A percentile compares a stretch with the other conserved stretches of the same genome.
These are phyloP conservation scores for Heteronetta atricapilla DNA, from an alignment of 2,113 vertebrate genomes.

Conservation along the genomic window DNA sequence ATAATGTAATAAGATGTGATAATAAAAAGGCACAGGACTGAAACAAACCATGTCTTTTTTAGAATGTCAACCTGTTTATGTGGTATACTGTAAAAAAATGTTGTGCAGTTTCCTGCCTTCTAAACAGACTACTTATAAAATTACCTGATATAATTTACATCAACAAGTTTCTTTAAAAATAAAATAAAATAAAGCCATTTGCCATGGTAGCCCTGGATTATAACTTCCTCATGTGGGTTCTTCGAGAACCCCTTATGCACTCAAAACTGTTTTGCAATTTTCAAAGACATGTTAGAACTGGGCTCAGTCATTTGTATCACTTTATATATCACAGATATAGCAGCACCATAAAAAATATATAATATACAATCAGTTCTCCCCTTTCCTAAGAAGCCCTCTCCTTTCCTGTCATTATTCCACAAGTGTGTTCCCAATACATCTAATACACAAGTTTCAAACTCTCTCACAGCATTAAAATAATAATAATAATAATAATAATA, in stretches of 20 bases:
- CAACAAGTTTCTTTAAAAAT: neutral
- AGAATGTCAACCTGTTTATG: neutral
- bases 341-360: neutral
- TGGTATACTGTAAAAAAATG: neutral
- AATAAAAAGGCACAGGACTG: constrained; percentile 52
- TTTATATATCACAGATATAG: neutral
- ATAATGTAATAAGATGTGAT: constrained; percentile 68
- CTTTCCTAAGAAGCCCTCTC: neutral
- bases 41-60: constrained; percentile 37
- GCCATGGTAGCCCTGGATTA: neutral
- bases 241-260: neutral
- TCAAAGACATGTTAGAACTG: neutral
- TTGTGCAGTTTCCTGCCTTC: neutral
- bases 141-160: neutral
- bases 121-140: constrained; percentile 28
- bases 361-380: neutral
- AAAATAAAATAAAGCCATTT: neutral
- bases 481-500: neutral
- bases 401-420: neutral
- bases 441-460: neutral
- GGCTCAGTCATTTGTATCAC: neutral
- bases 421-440: neutral
- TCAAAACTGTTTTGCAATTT: neutral
- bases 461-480: neutral
- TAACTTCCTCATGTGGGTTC: neutral